Evolutionary conservation across 2,113 vertebrate species (phyloP).

Genomic region (Engraulis encrasicolus): DNA sequence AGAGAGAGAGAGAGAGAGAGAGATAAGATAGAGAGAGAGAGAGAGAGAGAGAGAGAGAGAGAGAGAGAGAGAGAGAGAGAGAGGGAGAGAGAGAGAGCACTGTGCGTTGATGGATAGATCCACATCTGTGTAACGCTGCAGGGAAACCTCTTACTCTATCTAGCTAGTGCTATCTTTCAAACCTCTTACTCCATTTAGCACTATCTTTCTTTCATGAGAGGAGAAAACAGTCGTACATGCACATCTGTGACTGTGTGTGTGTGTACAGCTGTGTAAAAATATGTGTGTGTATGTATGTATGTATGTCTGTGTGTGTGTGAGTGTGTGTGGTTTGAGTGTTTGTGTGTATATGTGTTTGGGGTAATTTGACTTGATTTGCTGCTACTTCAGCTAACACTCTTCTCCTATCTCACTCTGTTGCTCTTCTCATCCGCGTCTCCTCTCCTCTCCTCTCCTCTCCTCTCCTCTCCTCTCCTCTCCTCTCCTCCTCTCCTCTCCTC

Average conservation of each 20-base stretch:
- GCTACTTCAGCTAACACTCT: slow-evolving; percentile 4
- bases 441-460: too few relatives aligned
- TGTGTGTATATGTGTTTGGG: background rate
- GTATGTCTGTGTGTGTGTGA: background rate
- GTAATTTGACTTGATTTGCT: background rate
- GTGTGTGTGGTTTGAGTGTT: background rate
- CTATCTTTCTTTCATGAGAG: slow-evolving; percentile 20
- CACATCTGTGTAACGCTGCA: background rate
- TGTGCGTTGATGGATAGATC: background rate
- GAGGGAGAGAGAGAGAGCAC: too few relatives aligned
- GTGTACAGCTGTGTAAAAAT: background rate
- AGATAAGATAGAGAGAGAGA: too few relatives aligned
- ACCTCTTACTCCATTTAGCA: background rate
- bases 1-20: too few relatives aligned
- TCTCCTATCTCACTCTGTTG: background rate
- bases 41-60: too few relatives aligned
- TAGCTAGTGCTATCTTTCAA: too few relatives aligned
- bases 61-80: too few relatives aligned
- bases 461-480: too few relatives aligned
- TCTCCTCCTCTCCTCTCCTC: background rate
- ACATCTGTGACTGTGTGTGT: background rate
- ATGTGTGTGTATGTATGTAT: background rate
- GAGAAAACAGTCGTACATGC: background rate
- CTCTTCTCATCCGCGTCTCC: too few relatives aligned
- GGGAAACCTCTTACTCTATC: background rate